Evolutionary conservation across 2,113 vertebrate species (phyloP).

Genomic region (Garra rufa): DNA sequence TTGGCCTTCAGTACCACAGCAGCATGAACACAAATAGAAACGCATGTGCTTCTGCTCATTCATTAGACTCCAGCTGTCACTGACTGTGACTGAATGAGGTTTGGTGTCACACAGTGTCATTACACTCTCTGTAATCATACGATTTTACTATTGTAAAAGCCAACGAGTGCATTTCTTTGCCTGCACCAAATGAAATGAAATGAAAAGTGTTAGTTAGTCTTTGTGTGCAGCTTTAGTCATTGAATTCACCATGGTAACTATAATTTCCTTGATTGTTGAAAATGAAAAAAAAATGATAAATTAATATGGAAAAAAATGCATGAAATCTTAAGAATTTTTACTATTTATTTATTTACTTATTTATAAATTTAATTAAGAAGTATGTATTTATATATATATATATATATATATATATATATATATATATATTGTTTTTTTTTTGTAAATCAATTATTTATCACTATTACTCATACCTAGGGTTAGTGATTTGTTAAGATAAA

Average conservation of each 20-base stretch:
- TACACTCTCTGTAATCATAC: not conserved
- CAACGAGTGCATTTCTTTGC: not conserved
- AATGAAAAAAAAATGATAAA: not conserved
- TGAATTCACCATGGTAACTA: no score
- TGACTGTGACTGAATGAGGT: not conserved
- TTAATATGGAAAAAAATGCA: no score
- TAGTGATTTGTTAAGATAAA: no score
- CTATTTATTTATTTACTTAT: not conserved
- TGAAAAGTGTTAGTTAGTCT: slow-evolving; percentile 6
- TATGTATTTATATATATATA: no score
- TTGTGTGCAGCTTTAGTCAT: slow-evolving; percentile 14
- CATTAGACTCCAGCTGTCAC: slow-evolving; percentile 43
- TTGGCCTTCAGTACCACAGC: not conserved
- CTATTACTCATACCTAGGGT: no score
- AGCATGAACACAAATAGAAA: slow-evolving; percentile 16
- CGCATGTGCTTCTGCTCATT: slow-evolving; percentile 15
- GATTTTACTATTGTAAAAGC: not conserved
- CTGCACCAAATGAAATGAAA: not conserved
- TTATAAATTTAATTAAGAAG: no score
- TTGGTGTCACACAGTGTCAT: slow-evolving; percentile 24
- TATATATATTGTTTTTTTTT: no score
- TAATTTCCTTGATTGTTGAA: not conserved
- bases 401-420: no score
- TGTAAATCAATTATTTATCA: no score
- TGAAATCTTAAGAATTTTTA: not conserved